phyloP scores from a whole-genome alignment of 2,888 invertebrate species.

The Heliconius ethilla region DNA sequence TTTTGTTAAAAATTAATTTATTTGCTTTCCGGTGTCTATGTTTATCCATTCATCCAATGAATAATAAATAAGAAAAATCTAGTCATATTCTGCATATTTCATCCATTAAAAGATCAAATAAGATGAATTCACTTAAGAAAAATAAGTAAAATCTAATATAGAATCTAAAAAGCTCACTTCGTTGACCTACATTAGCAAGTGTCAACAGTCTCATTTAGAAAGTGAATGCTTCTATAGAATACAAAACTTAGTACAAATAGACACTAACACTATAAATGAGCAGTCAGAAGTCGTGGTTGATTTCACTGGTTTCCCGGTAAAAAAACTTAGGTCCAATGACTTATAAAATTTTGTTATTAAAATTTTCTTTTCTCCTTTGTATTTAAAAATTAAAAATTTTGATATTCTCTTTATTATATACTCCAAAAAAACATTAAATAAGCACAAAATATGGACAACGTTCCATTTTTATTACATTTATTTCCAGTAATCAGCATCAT shows the following conservation, averaged over 20 bases:
- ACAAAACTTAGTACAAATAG: slow-evolving; percentile 54
- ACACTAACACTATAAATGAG: slow-evolving; percentile 25
- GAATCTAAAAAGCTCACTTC: slow-evolving; percentile 6
- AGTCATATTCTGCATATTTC: background rate
- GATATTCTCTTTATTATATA: too few relatives aligned
- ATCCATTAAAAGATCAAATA: background rate
- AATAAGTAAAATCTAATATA: background rate
- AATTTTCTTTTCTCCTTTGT: background rate
- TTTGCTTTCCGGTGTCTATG: too few relatives aligned
- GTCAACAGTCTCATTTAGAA: slow-evolving; percentile 48
- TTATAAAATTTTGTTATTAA: slow-evolving; percentile 14
- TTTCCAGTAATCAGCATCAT: background rate
- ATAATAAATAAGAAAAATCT: too few relatives aligned
- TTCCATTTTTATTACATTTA: background rate
- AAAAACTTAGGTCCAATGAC: slow-evolving; percentile 31
- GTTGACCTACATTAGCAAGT: slow-evolving; percentile 25
- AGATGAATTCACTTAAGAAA: background rate
- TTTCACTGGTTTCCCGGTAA: slow-evolving; percentile 51
- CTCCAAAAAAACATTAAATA: background rate
- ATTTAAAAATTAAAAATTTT: too few relatives aligned
- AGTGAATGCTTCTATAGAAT: slow-evolving; percentile 50
- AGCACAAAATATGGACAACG: background rate
- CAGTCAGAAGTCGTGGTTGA: slow-evolving; percentile 47
- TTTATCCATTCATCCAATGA: too few relatives aligned
- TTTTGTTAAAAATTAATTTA: too few relatives aligned